These are phyloP conservation scores for Tinamus major DNA, from an alignment of 2,797 vertebrate genomes.

Conservation along the genomic window DNA sequence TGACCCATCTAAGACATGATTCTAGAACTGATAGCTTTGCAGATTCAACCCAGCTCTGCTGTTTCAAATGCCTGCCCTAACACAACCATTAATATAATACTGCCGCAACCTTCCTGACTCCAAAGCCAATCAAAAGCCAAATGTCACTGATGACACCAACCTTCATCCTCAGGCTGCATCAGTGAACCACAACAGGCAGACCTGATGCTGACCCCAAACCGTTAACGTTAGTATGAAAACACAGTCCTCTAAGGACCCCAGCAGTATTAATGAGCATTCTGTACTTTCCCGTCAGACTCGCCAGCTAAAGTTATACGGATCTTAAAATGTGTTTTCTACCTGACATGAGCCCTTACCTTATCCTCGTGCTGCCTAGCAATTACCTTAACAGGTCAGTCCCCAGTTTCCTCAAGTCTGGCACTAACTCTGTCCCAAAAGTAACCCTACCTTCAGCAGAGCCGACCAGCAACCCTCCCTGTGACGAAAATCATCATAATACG, in stretches of 20 bases:
- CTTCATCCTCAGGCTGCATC: background rate
- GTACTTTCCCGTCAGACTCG: background rate
- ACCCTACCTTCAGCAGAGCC: background rate
- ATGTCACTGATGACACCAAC: background rate
- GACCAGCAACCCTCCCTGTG: background rate
- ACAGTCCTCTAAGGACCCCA: background rate
- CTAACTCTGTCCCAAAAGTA: background rate
- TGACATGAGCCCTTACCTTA: background rate
- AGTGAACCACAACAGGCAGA: background rate
- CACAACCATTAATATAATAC: background rate
- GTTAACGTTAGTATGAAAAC: background rate
- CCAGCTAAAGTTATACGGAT: background rate
- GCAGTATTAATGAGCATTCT: background rate
- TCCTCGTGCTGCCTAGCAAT: background rate
- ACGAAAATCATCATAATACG: background rate
- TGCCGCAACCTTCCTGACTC: background rate
- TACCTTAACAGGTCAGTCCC: background rate
- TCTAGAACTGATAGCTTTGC: background rate
- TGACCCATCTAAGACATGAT: background rate
- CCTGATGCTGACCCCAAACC: background rate
- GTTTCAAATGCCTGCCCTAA: background rate
- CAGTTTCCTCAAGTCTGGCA: background rate
- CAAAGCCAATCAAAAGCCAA: conserved; percentile 7
- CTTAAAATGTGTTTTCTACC: background rate
- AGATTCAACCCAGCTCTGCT: background rate